Evolutionary conservation across 2,113 vertebrate genomes (phyloP).

Genomic region (Coptodon rendalli): DNA sequence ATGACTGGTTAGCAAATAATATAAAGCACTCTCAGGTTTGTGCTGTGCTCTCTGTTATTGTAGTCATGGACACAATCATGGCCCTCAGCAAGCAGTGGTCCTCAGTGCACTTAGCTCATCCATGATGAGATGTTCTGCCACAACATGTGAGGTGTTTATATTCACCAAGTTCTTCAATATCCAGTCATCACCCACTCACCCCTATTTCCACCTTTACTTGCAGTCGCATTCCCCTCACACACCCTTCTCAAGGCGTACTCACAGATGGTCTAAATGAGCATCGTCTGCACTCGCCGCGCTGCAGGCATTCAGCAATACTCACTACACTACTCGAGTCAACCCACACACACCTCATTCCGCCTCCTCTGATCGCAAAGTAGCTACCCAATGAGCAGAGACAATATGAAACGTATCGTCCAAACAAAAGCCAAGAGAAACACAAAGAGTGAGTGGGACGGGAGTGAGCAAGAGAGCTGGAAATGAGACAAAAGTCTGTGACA

Average conservation of each 20-base stretch:
- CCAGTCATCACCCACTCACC: not conserved
- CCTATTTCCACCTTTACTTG: conserved; percentile 13
- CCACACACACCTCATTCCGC: conserved; percentile 12
- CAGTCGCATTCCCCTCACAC: not conserved
- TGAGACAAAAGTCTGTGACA: conserved; percentile 46
- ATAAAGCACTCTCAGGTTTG: not conserved
- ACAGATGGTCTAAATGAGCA: conserved; percentile 7
- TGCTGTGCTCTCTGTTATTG: not conserved
- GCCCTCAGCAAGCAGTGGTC: conserved; percentile 2
- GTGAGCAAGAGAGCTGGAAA: conserved; percentile 25
- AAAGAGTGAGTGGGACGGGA: conserved; percentile 38
- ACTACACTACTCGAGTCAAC: not conserved
- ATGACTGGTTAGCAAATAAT: conserved; percentile 4
- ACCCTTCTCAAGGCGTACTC: not conserved
- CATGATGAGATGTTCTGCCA: not conserved
- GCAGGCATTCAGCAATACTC: not conserved
- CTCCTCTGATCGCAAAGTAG: not conserved
- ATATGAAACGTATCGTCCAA: conserved; percentile 40
- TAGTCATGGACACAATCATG: not conserved
- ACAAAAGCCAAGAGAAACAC: conserved; percentile 39
- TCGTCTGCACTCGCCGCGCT: not conserved
- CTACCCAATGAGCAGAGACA: conserved; percentile 17
- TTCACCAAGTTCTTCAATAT: not conserved
- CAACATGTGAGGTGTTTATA: not conserved
- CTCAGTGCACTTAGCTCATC: not conserved